Evolutionary conservation across 2,797 vertebrate species (phyloP), one percentile per base, ranked within the genome.

Genomic region (Nothura maculosa): DNA sequence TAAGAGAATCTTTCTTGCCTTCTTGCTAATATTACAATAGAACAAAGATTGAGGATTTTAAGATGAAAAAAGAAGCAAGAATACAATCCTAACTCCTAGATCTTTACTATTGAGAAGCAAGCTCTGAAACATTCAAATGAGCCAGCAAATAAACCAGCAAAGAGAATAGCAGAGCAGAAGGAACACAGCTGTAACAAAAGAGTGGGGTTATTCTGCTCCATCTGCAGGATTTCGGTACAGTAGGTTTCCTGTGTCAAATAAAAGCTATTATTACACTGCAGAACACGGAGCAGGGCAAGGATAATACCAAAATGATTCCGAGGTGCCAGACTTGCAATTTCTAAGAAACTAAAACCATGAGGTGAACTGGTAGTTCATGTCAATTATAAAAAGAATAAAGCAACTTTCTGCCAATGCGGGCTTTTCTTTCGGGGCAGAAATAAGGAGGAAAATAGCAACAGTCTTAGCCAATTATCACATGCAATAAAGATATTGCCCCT

Each of bases 221-320:
- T 96, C 94, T 95, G 94, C 94, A 96, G 90, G 63, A 80, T 67
- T 95, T 92, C 93, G 85, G 85, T 81, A 90, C 87, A 92, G 95
- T 89, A 92, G 69, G 82, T 90, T 96, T 95, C 95, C 80, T 87
- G 87, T 95, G 92, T 95, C 90, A 94, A 93, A 81, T 9, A 20
- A 91, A 94, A 95, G 87, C 95, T 95, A 92, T 96, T 95, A 96
- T 96, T 96, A 94, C 94, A 92, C 74, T 86, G 92, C 85, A 92
- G 90, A 95, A 60, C 85, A 78, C 50, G 60, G 85, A 94, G 75
- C 30, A 94, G 55, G 93, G 93, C 78, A 94, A 95, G 87, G 93
- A 96, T 93, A 94, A 95, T 50, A 95, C 81, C 89, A 91, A 93
- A 92, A 89, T 77, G 91, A 95, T 94, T 95, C 89, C 93, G 87